Percentiles rank a stretch among this genome's conserved stretches.
Conservation (phyloP, 64 coral and sea anemone genomes). For the Porites australiensis region DNA sequence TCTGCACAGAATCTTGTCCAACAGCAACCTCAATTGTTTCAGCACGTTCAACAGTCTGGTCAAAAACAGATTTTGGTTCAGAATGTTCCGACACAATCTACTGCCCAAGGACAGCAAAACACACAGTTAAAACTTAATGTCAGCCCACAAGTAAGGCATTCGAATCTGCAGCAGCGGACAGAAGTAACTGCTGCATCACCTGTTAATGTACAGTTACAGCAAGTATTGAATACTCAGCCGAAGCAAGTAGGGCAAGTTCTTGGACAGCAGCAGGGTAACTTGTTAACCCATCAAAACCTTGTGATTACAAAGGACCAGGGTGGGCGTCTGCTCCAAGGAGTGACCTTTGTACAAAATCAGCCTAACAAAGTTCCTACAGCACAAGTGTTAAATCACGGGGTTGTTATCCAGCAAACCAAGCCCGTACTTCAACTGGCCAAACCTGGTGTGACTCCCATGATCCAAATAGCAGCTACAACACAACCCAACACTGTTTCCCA, state of each 20-base stretch:
- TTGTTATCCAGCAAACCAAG: conserved; percentile 17
- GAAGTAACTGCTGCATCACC: neutral
- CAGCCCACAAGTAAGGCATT: neutral
- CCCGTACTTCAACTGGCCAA: neutral
- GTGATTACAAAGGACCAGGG: conserved; percentile 22
- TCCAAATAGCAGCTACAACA: conserved; percentile 32
- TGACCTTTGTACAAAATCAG: conserved; percentile 33
- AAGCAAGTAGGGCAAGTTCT: conserved; percentile 63
- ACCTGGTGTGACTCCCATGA: neutral
- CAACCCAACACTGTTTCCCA: conserved; percentile 49
- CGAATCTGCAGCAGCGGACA: neutral
- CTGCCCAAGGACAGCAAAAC: conserved; percentile 5
- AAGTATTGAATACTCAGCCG: conserved; percentile 68
- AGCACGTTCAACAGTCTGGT: conserved; percentile 74
- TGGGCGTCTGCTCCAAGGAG: conserved; percentile 10
- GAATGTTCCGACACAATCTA: conserved; percentile 34
- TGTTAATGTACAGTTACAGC: conserved; percentile 32
- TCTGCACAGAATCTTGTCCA: conserved; percentile 61
- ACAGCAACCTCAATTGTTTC: conserved; percentile 70
- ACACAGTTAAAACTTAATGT: conserved; percentile 29
- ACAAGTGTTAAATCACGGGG: conserved; percentile 24
- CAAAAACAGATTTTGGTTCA: conserved; percentile 51
- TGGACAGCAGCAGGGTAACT: conserved; percentile 56
- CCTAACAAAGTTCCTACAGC: neutral
- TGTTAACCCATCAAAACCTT: neutral